Evolutionary conservation across 2,797 vertebrate species (phyloP), one percentile per base, ranked within the genome.

Genomic region (Muscicapa striata): DNA sequence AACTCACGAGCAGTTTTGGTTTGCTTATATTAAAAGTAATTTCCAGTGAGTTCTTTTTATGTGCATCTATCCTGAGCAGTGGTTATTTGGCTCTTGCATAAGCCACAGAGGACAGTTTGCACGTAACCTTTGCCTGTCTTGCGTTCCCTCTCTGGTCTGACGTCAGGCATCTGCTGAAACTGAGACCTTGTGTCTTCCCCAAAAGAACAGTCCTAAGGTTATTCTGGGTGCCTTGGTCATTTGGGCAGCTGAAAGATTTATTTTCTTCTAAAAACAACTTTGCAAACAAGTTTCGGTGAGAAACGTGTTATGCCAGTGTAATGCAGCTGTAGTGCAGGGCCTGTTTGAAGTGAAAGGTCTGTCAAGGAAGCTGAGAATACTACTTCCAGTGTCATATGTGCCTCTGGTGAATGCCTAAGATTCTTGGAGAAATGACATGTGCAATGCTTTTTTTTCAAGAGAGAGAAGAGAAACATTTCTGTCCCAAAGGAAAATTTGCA

Each of bases 1-100:
- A 63, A 29, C 30, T 57, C 46, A 43, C 0, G 7, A 83, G 69
- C 51, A 45, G 57, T 76, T 80, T 83, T 83, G 63, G 8, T 84
- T 93, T 90, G 29, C 45, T 72, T 89, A 26, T 18, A 94, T 91
- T 94, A 93, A 93, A 94, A 84, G n/a, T 80, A 29, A 84, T 93
- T 91, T 79, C 62, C 58, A 80, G 67, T 45, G 40, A 93, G 61
- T 58, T 79, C 17, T 89, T 85, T 61, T n/a, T 13, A 57, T n/a
- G 45, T 91, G 62, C 30, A 22, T 91, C 70, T 84, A 3, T 90
- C 34, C 77, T 77, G 55, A 91, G 10, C 26, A 63, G 66, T 46
- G 63, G 41, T 68, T 59, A 10, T 83, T 59, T 75, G 61, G 21
- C 40, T 84, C 79, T 78, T 93, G 36, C 30, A 10, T 57, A 76